Percentiles rank a stretch among this genome's conserved stretches.
Conservation (phyloP, 2,797 vertebrate species). For the Trematomus bernacchii region DNA sequence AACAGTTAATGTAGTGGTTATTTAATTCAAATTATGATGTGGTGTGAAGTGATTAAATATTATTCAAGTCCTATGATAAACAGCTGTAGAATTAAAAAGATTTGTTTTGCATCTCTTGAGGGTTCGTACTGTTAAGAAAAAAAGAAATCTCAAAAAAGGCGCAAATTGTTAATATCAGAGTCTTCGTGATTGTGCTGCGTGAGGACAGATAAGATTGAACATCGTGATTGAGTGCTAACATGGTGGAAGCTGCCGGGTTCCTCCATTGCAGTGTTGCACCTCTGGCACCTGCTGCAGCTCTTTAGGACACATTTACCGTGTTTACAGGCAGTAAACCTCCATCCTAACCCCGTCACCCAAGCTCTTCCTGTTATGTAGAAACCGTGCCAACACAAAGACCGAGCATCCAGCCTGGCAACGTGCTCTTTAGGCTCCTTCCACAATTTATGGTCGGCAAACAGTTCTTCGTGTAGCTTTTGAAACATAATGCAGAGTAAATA, state of each 20-base stretch:
- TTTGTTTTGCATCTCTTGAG: no score
- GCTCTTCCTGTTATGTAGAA: conserved; percentile 77
- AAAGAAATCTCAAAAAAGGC: no score
- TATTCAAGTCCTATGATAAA: no score
- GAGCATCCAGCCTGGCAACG: conserved; percentile 39
- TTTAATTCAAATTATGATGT: no score
- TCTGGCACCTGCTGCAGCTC: conserved; percentile 48
- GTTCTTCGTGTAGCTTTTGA: conserved; percentile 24
- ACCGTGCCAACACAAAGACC: conserved; percentile 61
- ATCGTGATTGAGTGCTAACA: conserved; percentile 8
- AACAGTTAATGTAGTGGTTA: no score
- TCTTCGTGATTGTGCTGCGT: not conserved
- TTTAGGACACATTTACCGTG: conserved; percentile 29
- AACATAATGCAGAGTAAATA: conserved; percentile 21
- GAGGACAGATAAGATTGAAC: conserved; percentile 15
- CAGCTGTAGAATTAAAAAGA: no score
- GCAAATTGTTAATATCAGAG: no score
- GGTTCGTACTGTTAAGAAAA: no score
- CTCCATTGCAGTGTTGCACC: conserved; percentile 11
- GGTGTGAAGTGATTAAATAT: no score
- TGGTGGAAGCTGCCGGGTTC: not conserved
- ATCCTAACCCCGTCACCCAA: conserved; percentile 25
- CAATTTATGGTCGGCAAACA: conserved; percentile 22
- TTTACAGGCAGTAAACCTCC: conserved; percentile 57
- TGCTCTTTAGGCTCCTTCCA: conserved; percentile 5